Percentiles rank a stretch among this genome's conserved stretches.
Conservation (phyloP, 2,113 vertebrate species). For the Eudyptes chrysolophus region DNA sequence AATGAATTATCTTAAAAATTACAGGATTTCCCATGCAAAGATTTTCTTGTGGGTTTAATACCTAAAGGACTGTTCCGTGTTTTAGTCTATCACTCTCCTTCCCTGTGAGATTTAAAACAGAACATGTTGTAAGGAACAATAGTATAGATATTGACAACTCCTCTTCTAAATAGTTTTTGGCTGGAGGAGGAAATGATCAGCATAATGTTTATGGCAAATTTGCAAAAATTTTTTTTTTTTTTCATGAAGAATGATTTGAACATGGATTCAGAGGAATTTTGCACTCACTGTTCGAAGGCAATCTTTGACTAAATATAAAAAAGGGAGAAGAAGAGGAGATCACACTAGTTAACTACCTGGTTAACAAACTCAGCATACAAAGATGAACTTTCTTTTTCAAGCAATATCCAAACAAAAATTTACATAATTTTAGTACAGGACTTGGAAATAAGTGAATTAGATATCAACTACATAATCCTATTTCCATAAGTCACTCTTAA, state of each 20-base stretch:
- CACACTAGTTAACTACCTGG: background rate
- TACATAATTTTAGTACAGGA: background rate
- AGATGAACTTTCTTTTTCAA: background rate
- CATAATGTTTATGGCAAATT: background rate
- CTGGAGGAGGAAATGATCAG: background rate
- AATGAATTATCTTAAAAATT: background rate
- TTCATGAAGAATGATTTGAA: background rate
- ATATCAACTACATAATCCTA: accelerated
- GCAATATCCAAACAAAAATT: background rate
- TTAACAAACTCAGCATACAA: background rate
- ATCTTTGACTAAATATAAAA: background rate
- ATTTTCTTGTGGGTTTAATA: background rate
- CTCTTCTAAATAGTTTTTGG: background rate
- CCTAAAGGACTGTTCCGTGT: background rate
- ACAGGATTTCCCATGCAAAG: background rate
- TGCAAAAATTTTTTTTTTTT: background rate
- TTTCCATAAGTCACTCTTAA: background rate
- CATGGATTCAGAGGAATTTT: background rate
- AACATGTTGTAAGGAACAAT: background rate
- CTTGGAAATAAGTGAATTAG: background rate
- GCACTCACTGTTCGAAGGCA: accelerated
- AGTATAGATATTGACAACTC: background rate
- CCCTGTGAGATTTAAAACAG: background rate
- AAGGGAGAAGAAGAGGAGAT: accelerated
- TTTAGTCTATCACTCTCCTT: background rate